Percentiles rank a stretch among this genome's conserved stretches.
Conservation (phyloP, 2,113 vertebrate species). For the Heliornis fulica region DNA sequence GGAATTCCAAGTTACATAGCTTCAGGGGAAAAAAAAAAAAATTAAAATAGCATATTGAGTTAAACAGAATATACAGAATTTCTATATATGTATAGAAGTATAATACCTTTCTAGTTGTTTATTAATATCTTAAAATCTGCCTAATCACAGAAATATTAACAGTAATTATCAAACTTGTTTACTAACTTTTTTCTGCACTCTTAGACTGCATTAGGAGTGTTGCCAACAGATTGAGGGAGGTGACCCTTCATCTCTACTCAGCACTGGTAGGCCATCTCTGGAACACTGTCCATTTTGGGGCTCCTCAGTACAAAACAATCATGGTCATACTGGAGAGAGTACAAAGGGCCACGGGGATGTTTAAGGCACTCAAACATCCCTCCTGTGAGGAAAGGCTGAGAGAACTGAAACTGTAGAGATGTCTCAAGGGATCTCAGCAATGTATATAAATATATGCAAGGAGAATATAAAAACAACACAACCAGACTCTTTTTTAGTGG, state of each 20-base stretch:
- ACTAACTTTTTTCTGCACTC: not conserved
- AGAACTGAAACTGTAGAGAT: not conserved
- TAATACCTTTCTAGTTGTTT: not conserved
- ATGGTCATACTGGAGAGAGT: not conserved
- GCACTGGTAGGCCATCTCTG: not conserved
- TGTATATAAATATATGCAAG: not conserved
- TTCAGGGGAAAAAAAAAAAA: not conserved
- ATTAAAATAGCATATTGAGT: not conserved
- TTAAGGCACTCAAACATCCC: not conserved
- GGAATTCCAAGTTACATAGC: not conserved
- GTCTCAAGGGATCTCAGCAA: not conserved
- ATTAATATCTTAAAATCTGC: not conserved
- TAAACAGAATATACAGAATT: not conserved
- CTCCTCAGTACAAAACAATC: not conserved
- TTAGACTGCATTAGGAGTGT: not conserved
- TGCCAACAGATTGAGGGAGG: not conserved
- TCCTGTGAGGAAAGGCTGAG: not conserved
- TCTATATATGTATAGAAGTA: not conserved
- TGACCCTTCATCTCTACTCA: not conserved
- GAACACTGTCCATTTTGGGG: not conserved
- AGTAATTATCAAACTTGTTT: not conserved
- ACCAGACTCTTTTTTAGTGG: not conserved
- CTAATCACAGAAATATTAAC: not conserved
- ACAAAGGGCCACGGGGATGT: not conserved
- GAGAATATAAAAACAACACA: not conserved